Evolutionary conservation across 2,888 invertebrate genomes (phyloP).

Genomic region (Coenonympha glycerion): DNA sequence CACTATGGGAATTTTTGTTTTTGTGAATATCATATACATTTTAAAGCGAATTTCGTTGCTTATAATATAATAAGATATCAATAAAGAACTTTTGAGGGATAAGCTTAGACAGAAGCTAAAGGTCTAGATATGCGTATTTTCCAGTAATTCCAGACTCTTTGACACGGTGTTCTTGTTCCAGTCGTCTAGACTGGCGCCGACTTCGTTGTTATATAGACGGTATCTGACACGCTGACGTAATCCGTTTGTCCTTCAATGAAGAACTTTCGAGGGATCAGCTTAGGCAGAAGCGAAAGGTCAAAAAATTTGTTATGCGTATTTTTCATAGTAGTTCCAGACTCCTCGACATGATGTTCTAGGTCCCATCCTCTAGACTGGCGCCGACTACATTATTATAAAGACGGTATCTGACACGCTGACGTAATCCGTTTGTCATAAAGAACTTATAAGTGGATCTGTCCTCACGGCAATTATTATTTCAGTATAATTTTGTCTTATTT

Average conservation of each 20-base stretch:
- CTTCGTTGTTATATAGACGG: conserved; percentile 22
- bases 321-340: conserved; percentile 16
- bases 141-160: conserved; percentile 11
- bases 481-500: not conserved
- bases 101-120: not conserved
- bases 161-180: conserved; percentile 24
- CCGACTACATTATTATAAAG: conserved; percentile 24
- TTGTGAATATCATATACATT: too few species aligned
- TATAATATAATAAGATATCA: too few species aligned
- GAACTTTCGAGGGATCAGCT: too few species aligned
- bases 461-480: too few species aligned
- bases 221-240: conserved; percentile 32
- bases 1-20: too few species aligned
- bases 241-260: conserved; percentile 20
- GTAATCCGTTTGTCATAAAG: conserved; percentile 24
- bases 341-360: conserved; percentile 18
- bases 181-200: conserved; percentile 38
- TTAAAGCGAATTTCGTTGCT: too few species aligned
- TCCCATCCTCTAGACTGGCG: conserved; percentile 38
- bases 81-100: conserved; percentile 17
- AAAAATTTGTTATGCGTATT: too few species aligned
- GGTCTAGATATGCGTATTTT: not conserved
- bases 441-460: conserved; percentile 12
- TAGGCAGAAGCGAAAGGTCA: not conserved
- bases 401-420: conserved; percentile 30